Conservation (phyloP, 1,140 invertebrate species). For the Platorchestia sp. region DNA sequence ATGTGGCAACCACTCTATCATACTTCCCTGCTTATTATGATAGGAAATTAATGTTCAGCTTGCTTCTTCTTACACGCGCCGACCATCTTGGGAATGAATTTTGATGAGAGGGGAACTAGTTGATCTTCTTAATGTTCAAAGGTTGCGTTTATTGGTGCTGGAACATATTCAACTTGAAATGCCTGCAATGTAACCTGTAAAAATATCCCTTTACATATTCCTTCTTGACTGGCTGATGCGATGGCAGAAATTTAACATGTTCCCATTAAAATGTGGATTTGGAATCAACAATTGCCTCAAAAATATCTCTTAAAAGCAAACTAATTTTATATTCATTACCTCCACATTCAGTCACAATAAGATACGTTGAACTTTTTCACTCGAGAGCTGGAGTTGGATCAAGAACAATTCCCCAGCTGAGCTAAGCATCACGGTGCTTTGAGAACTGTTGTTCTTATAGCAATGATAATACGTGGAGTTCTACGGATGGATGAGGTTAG, state of each 20-base stretch:
- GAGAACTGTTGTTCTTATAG: too few species aligned
- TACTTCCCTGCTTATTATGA: too few species aligned
- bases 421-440: too few species aligned
- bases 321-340: neutral
- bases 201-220: neutral
- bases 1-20: too few species aligned
- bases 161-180: neutral
- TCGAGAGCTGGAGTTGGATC: neutral
- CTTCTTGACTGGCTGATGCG: neutral
- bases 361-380: neutral
- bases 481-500: neutral
- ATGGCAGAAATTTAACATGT: neutral
- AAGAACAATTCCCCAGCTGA: too few species aligned
- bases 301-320: neutral
- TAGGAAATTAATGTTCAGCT: neutral
- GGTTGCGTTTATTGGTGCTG: neutral
- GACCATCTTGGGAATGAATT: neutral
- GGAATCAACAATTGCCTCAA: neutral
- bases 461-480: neutral
- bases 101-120: neutral
- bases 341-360: neutral
- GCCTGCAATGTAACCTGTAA: neutral
- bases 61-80: neutral
- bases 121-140: neutral
- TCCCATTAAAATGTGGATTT: neutral